Conservation (phyloP, 2,797 vertebrate species). For the Threskiornis aethiopicus region DNA sequence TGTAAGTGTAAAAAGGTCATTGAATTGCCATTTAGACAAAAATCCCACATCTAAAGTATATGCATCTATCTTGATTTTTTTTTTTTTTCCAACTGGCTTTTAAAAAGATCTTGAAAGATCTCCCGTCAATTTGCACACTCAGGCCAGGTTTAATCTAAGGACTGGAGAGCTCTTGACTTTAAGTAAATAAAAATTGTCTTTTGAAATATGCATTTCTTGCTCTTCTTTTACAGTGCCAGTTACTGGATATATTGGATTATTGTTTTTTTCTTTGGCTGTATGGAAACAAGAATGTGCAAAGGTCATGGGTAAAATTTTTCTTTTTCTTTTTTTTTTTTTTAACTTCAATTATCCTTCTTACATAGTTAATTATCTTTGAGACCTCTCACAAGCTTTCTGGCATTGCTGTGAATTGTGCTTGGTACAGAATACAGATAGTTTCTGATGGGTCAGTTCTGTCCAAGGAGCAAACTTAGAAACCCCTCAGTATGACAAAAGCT, state of each 20-base stretch:
- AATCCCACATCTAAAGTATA: neutral
- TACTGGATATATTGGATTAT: neutral
- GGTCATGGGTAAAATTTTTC: neutral
- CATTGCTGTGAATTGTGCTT: neutral
- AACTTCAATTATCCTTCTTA: neutral
- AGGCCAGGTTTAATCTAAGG: neutral
- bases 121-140: neutral
- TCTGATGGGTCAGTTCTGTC: neutral
- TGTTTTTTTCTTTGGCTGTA: neutral
- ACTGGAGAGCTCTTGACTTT: neutral
- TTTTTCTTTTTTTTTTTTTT: neutral
- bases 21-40: neutral
- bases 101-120: neutral
- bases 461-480: neutral
- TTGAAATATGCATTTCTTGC: neutral
- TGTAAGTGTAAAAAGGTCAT: neutral
- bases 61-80: neutral
- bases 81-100: neutral
- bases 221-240: neutral
- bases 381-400: neutral
- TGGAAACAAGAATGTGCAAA: neutral
- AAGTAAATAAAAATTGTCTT: neutral
- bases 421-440: neutral
- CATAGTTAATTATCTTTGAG: neutral
- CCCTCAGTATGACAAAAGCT: neutral